These are phyloP conservation scores for Muricea muricata DNA, from an alignment of 92 coral and sea anemone genomes.

Conservation along the genomic window DNA sequence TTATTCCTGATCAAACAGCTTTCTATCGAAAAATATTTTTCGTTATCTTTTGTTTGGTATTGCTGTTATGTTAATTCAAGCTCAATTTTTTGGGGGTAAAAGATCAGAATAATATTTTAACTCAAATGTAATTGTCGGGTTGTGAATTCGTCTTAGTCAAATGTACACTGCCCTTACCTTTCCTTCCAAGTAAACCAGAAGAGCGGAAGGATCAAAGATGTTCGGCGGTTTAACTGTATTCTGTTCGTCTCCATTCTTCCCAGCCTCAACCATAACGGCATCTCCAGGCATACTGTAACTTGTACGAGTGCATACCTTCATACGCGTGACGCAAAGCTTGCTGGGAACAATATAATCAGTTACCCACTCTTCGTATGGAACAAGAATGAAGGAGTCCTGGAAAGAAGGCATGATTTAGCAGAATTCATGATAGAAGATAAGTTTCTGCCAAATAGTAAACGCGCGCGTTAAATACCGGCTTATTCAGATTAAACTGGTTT, in stretches of 20 bases:
- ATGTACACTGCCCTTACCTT: constrained; percentile 57
- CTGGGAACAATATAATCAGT: constrained; percentile 89
- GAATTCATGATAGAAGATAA: too few relatives aligned
- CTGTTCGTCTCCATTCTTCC: constrained; percentile 53
- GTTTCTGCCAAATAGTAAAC: too few relatives aligned
- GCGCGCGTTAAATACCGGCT: too few relatives aligned
- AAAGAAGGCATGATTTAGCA: neutral
- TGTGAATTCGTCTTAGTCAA: too few relatives aligned
- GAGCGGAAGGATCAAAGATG: constrained; percentile 80
- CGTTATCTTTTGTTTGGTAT: too few relatives aligned
- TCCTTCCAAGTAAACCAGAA: constrained; percentile 80
- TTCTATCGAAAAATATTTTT: too few relatives aligned
- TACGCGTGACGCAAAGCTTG: constrained; percentile 85
- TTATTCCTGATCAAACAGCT: too few relatives aligned
- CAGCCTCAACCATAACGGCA: constrained; percentile 77
- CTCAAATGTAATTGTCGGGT: too few relatives aligned
- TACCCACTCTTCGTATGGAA: constrained; percentile 87
- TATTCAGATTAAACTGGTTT: too few relatives aligned
- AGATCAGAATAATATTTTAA: too few relatives aligned
- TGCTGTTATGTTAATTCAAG: too few relatives aligned
- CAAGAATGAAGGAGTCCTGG: constrained; percentile 90
- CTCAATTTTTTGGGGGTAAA: too few relatives aligned
- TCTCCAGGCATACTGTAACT: constrained; percentile 87
- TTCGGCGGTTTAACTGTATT: constrained; percentile 80
- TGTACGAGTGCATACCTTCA: constrained; percentile 80